A percentile compares a stretch with the other conserved stretches of the same genome.
Conservation (phyloP, 2,888 invertebrate species). For the Dendrolimus pini region DNA sequence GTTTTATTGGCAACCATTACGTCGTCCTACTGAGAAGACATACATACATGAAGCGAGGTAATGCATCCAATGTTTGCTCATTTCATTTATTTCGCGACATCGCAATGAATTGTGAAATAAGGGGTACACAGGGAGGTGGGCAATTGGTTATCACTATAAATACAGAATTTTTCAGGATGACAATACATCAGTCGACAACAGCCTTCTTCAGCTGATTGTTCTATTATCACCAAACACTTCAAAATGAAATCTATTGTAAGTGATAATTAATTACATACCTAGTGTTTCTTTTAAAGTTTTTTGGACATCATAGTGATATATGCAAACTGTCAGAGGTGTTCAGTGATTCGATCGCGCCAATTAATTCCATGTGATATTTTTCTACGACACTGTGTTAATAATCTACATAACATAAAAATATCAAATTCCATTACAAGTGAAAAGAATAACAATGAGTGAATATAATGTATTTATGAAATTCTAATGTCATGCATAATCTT, state of each 20-base stretch:
- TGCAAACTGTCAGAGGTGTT: conserved; percentile 17
- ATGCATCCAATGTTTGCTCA: conserved; percentile 69
- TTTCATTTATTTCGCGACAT: conserved; percentile 70
- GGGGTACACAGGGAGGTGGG: conserved; percentile 56
- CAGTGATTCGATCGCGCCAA: conserved; percentile 14
- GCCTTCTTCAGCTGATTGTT: conserved; percentile 37
- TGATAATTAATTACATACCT: conserved; percentile 14
- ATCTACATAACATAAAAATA: conserved; percentile 20
- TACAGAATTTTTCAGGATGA: conserved; percentile 58
- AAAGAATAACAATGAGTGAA: not conserved
- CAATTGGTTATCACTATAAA: conserved; percentile 56
- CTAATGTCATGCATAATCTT: conserved; percentile 15
- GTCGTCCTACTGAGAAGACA: conserved; percentile 51
- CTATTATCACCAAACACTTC: conserved; percentile 33
- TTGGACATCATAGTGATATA: not conserved
- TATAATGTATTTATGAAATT: conserved; percentile 4
- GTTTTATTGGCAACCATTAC: conserved; percentile 62
- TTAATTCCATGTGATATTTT: not conserved
- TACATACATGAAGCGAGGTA: conserved; percentile 63
- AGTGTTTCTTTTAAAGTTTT: conserved; percentile 11
- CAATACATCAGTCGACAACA: conserved; percentile 52
- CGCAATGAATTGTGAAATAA: conserved; percentile 59
- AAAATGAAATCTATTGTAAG: conserved; percentile 72
- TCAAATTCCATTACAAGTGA: conserved; percentile 3
- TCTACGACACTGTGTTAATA: conserved; percentile 6